Conservation (phyloP, 2,797 vertebrate genomes). For the Limosa lapponica region DNA sequence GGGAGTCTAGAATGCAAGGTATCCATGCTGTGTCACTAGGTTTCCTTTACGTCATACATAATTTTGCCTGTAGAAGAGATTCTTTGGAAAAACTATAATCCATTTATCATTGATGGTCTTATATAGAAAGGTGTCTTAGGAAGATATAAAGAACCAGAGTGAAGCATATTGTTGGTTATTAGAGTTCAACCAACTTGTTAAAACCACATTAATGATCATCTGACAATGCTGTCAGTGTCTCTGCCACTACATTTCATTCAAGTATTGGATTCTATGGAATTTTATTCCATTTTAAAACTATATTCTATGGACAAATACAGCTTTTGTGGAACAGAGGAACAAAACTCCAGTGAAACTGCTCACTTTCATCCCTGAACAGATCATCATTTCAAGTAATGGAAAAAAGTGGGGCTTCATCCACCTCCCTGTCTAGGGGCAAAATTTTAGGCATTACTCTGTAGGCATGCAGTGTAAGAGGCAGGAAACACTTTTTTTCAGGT, state of each 20-base stretch:
- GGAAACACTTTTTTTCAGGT: background rate
- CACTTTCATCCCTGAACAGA: background rate
- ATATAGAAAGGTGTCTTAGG: background rate
- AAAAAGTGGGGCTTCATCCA: background rate
- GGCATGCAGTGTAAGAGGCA: background rate
- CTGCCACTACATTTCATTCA: background rate
- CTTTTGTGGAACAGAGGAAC: background rate
- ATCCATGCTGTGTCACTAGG: background rate
- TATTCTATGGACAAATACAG: fast-evolving
- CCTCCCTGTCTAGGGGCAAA: background rate
- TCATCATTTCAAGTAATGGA: background rate
- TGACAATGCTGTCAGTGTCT: background rate
- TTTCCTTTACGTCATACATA: background rate
- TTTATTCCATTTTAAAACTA: background rate
- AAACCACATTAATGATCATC: background rate
- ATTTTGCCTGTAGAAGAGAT: background rate
- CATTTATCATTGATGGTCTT: background rate
- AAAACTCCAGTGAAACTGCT: background rate
- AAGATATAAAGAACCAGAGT: background rate
- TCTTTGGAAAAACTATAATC: background rate
- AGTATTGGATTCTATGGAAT: background rate
- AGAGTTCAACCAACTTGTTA: background rate
- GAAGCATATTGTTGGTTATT: background rate
- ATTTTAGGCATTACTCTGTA: background rate
- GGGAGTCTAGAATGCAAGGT: background rate